Conservation (phyloP, 2,888 invertebrate genomes). For the Orthonychiurus folsomi region DNA sequence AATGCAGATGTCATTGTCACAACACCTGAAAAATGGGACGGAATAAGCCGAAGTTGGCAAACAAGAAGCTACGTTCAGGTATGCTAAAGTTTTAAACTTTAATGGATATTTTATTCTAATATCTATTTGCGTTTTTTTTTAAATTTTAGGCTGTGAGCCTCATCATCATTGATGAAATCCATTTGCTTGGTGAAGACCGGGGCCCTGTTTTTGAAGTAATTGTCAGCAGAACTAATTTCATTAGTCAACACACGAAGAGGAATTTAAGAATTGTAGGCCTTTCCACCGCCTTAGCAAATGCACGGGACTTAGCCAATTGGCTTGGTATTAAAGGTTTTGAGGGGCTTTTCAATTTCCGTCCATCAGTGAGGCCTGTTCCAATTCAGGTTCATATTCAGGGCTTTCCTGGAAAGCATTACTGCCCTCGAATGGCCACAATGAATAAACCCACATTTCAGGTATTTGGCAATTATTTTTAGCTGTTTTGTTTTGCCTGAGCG, state of each 20-base stretch:
- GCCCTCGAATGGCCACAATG: constrained; percentile 99
- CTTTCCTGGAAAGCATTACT: constrained; percentile 96
- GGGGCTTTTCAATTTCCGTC: constrained; percentile 95
- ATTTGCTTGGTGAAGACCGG: constrained; percentile 82
- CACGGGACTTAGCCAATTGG: constrained; percentile 92
- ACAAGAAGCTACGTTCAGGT: constrained; percentile 82
- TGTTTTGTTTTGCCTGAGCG: not conserved
- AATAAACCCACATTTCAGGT: constrained; percentile 96
- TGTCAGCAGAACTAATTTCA: constrained; percentile 93
- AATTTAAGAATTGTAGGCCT: constrained; percentile 83
- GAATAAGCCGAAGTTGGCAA: constrained; percentile 96
- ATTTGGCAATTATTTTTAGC: too few species aligned
- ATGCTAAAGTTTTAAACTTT: constrained; percentile 1
- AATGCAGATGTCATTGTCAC: constrained; percentile 89
- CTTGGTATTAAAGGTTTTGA: constrained; percentile 64
- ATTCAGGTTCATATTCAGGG: constrained; percentile 89
- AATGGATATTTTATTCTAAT: not conserved
- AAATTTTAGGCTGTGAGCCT: constrained; percentile 60
- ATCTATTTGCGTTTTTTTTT: constrained; percentile 1
- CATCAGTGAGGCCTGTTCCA: constrained; percentile 95
- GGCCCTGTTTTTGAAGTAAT: constrained; percentile 93
- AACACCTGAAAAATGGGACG: constrained; percentile 99
- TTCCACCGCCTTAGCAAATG: constrained; percentile 96
- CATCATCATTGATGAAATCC: constrained; percentile 96
- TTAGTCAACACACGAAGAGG: constrained; percentile 75